Evolutionary conservation across 2,888 invertebrate species (phyloP), one percentile per base, ranked within the genome.

Genomic region (Xylocampa areola): DNA sequence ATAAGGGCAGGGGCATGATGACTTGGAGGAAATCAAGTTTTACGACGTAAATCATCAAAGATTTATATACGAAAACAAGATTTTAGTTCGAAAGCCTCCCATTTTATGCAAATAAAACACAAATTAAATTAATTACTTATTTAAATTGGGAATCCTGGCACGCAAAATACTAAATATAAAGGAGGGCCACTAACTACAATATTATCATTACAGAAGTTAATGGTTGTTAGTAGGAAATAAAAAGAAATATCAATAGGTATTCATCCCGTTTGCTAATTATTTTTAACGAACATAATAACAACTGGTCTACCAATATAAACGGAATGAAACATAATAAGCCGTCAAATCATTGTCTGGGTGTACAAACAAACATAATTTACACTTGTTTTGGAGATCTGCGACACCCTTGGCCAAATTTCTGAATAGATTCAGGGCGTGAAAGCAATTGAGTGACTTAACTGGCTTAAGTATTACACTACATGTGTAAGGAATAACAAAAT

Each of bases 11-110:
- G n/a, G n/a, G n/a, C n/a, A n/a, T n/a, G n/a, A n/a, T n/a, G 37
- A 40, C 25, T 58, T 45, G 32, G 8, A 61, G 51, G 63, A 49
- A 66, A 68, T 49, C 47, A 57, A 57, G 32, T 61, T 66, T 59
- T 52, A 62, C 19, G 55, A 57, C 48, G 51, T 40, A 51, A 68
- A 68, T 68, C 63, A 55, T 51, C 55, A 68, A 66, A 68, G 54
- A 68, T 67, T 68, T 68, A 57, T 62, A 25, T 40, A 66, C 39
- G 41, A 33, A 51, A 64, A 67, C 64, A 50, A 50, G 64, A 48
- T 53, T 54, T 63, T 48, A 54, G 32, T 51, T 40, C 49, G 63
- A 48, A 63, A 47, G 39, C 51, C 23, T 47, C 37, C 27, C 29
- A 50, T 27, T 64, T 54, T 35, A 33, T 25, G 11, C 36, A 43